Conservation (phyloP, 2,113 vertebrate species). For the Callochromis pleurospilus region DNA sequence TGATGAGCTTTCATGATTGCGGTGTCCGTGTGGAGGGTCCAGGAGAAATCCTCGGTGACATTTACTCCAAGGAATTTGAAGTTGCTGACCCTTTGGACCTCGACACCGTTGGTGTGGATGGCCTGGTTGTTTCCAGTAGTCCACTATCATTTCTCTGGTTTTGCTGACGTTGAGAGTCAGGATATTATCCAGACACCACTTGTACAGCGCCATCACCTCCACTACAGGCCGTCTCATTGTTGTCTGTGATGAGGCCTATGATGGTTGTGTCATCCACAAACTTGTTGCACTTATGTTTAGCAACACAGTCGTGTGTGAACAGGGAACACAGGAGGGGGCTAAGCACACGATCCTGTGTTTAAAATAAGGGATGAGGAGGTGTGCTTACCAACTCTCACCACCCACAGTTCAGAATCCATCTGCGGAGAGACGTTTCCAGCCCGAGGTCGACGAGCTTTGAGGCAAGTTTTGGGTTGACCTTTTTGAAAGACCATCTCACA, state of each 20-base stretch:
- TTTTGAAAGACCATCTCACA: neutral
- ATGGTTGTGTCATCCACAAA: no score
- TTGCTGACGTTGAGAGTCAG: neutral
- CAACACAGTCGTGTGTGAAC: neutral
- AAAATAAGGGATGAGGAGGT: neutral
- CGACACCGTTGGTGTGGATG: neutral
- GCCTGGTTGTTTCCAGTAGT: neutral
- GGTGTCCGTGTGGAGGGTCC: no score
- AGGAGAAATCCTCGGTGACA: no score
- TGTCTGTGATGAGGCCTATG: neutral
- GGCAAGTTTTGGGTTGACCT: rapidly evolving
- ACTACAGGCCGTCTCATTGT: neutral
- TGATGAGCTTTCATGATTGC: neutral
- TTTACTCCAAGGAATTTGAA: neutral
- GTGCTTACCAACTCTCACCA: neutral
- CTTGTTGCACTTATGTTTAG: neutral
- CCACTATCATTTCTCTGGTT: neutral
- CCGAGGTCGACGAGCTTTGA: rapidly evolving
- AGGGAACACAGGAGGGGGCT: neutral
- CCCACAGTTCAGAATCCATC: neutral
- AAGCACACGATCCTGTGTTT: neutral
- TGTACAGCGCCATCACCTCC: neutral
- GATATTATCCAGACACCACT: neutral
- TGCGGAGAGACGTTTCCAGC: rapidly evolving
- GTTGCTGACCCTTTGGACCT: neutral